Evolutionary conservation across 1,140 invertebrate species (phyloP).

Genomic region (Pachyrhynchus sulphureomaculatus): DNA sequence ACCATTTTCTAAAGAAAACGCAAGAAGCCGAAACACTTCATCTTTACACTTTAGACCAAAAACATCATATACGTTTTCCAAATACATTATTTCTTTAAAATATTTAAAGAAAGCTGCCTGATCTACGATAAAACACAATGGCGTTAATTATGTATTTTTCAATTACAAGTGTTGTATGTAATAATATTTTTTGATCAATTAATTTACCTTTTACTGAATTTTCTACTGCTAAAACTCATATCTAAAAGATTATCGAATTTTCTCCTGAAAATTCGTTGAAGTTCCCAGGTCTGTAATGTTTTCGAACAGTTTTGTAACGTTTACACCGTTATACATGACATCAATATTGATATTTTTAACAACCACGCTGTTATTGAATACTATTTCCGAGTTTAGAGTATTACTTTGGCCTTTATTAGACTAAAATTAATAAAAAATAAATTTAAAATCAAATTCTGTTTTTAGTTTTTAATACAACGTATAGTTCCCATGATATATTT

Average conservation of each 20-base stretch:
- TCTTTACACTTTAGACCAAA: constrained; percentile 14
- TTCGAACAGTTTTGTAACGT: constrained; percentile 36
- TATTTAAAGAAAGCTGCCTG: constrained; percentile 42
- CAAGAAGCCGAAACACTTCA: constrained; percentile 1
- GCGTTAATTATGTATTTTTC: constrained; percentile 10
- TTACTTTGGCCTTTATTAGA: constrained; percentile 36
- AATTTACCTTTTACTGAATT: constrained; percentile 37
- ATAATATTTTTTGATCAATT: background rate
- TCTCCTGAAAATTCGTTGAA: constrained; percentile 34
- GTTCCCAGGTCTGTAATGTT: constrained; percentile 36
- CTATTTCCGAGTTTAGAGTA: constrained; percentile 32
- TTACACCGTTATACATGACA: constrained; percentile 36
- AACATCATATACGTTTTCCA: constrained; percentile 8
- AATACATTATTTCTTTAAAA: constrained; percentile 32
- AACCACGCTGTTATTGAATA: constrained; percentile 38
- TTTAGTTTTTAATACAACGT: too few species aligned
- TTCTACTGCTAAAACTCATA: constrained; percentile 30
- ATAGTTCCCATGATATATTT: constrained; percentile 2
- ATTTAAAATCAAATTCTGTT: too few species aligned
- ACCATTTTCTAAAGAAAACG: constrained; percentile 4
- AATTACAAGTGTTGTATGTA: background rate
- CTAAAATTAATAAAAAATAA: constrained; percentile 38
- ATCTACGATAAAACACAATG: constrained; percentile 33
- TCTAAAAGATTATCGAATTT: constrained; percentile 39
- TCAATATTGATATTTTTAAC: constrained; percentile 40